These are phyloP conservation scores for Drosophila elegans DNA, from an alignment of 1,140 invertebrate genomes.

Conservation along the genomic window DNA sequence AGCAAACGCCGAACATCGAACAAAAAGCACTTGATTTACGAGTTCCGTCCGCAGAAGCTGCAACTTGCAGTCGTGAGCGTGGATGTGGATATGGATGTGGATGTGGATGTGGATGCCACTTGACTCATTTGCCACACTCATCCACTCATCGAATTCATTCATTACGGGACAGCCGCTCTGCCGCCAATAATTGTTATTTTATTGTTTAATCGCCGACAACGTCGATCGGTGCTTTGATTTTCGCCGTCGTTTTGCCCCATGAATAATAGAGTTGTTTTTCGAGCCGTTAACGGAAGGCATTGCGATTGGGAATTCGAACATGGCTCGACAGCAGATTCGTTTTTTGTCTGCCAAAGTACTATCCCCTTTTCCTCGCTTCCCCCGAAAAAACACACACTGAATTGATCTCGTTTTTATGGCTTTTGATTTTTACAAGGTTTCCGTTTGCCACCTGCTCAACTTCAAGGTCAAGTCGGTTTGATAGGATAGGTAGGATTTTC, in stretches of 20 bases:
- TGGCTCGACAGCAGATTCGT: slow-evolving; percentile 31
- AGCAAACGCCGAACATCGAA: background rate
- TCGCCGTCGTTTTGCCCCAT: slow-evolving; percentile 33
- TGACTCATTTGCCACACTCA: slow-evolving; percentile 26
- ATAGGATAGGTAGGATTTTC: background rate
- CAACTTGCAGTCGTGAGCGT: slow-evolving; percentile 13
- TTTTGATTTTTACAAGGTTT: slow-evolving; percentile 7
- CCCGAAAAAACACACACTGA: background rate
- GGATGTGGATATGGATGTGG: background rate
- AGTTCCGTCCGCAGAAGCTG: slow-evolving; percentile 45
- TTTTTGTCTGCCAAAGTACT: background rate
- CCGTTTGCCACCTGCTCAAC: background rate
- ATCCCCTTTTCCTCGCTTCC: background rate
- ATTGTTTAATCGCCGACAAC: slow-evolving; percentile 35
- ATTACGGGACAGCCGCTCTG: slow-evolving; percentile 28
- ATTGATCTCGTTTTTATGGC: slow-evolving; percentile 25
- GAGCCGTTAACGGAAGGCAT: slow-evolving; percentile 26
- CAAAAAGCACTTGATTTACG: slow-evolving; percentile 44
- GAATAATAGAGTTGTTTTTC: slow-evolving; percentile 45
- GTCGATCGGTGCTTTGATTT: slow-evolving; percentile 31
- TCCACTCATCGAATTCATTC: slow-evolving; percentile 32
- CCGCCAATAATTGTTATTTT: slow-evolving; percentile 51
- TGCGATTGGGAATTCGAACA: slow-evolving; percentile 5
- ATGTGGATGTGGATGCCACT: slow-evolving; percentile 33
- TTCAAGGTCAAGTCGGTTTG: slow-evolving; percentile 11